Conservation (phyloP, 1,140 invertebrate genomes). For the Stenopsyche tienmushanensis region DNA sequence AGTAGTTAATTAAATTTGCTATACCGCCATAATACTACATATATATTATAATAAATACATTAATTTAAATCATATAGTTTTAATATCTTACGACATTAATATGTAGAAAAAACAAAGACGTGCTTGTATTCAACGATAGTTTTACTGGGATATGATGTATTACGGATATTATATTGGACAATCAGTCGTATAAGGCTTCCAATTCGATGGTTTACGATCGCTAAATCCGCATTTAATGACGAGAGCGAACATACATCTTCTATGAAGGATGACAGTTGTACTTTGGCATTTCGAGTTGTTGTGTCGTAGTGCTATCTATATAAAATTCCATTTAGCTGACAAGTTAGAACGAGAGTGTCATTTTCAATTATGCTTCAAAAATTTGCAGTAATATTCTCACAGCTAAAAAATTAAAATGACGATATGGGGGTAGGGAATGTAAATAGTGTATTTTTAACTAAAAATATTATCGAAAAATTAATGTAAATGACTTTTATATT, state of each 20-base stretch:
- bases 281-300: not conserved
- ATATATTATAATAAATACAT: no score
- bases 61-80: no score
- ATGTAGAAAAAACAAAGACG: not conserved
- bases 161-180: not conserved
- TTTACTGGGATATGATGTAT: not conserved
- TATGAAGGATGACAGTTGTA: not conserved
- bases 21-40: no score
- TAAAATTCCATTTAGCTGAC: not conserved
- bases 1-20: no score
- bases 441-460: no score
- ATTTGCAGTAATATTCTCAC: not conserved
- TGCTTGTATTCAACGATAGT: not conserved
- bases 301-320: no score
- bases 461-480: no score
- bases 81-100: no score
- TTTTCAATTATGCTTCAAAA: constrained; percentile 17
- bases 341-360: not conserved
- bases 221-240: constrained; percentile 8
- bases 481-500: no score
- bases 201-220: not conserved
- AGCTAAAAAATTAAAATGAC: no score
- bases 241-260: constrained; percentile 9
- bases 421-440: no score
- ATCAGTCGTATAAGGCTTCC: not conserved